Evolutionary conservation across 92 coral and sea anemone genomes (phyloP).

Genomic region (Isaurus tuberculatus): DNA sequence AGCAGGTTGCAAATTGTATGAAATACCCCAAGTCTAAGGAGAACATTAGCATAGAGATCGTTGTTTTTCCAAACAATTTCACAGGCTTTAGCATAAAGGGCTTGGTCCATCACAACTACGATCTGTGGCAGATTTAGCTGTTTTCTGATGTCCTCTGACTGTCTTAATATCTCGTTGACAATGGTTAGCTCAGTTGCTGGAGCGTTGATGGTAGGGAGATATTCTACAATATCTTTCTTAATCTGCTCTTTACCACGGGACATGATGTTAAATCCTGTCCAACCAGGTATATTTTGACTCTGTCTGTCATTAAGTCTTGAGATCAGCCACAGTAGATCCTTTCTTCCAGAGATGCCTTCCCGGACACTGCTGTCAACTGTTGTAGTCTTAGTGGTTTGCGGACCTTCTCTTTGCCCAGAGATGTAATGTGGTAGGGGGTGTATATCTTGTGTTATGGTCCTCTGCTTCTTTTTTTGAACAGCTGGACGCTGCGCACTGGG

Average conservation of each 20-base stretch:
- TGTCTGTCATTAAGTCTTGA: constrained; percentile 62
- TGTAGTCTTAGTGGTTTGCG: constrained; percentile 11
- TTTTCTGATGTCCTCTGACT: constrained; percentile 53
- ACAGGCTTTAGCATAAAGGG: constrained; percentile 51
- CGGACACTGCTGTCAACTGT: constrained; percentile 3
- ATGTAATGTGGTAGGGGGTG: constrained; percentile 49
- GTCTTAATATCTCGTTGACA: constrained; percentile 42
- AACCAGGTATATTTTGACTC: constrained; percentile 62
- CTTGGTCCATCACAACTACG: constrained; percentile 55
- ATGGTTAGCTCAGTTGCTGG: constrained; percentile 59
- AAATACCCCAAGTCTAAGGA: constrained; percentile 60
- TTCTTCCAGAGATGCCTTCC: constrained; percentile 52
- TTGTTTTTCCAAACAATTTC: no score
- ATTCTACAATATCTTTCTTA: constrained; percentile 46
- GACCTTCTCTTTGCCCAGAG: constrained; percentile 62
- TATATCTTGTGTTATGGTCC: constrained; percentile 10
- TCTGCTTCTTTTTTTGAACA: constrained; percentile 37
- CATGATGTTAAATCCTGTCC: constrained; percentile 72
- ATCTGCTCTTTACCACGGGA: neutral
- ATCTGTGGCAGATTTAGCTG: constrained; percentile 21
- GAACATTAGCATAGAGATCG: constrained; percentile 13
- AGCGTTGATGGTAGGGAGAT: constrained; percentile 62
- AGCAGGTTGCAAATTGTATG: constrained; percentile 58
- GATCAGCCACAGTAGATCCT: constrained; percentile 60
- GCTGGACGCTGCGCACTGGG: constrained; percentile 24